These are phyloP conservation scores for Catharus bicknelli DNA, from an alignment of 2,113 vertebrate species.

Conservation along the genomic window DNA sequence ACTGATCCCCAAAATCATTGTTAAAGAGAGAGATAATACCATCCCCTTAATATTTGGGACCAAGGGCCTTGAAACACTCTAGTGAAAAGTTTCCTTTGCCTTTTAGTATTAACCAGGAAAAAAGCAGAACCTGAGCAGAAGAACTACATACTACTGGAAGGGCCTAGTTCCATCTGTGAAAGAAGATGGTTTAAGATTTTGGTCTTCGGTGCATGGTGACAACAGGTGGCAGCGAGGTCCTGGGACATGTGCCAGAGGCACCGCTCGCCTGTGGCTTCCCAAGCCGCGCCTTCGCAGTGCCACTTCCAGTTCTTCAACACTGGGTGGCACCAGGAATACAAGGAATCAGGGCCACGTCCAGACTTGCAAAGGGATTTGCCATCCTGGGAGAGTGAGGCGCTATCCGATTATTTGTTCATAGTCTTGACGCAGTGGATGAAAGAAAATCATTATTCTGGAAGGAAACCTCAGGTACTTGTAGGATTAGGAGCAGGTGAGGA, in stretches of 20 bases:
- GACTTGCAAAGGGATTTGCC: not conserved
- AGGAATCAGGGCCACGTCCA: not conserved
- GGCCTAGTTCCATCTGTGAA: not conserved
- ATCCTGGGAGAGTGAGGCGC: not conserved
- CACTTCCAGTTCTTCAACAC: constrained; percentile 1
- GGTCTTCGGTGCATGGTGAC: not conserved
- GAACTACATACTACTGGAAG: not conserved
- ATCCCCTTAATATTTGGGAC: not conserved
- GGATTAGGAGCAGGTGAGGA: not conserved
- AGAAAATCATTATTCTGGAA: not conserved
- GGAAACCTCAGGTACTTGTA: not conserved
- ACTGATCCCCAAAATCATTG: not conserved
- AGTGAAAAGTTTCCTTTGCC: not conserved
- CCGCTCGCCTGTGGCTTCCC: rapidly evolving
- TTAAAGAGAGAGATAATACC: not conserved
- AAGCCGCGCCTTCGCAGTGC: not conserved
- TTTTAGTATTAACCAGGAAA: not conserved
- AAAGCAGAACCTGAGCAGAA: not conserved
- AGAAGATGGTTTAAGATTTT: not conserved
- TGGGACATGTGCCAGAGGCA: rapidly evolving
- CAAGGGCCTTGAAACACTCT: not conserved
- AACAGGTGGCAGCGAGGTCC: rapidly evolving
- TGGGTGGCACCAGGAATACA: constrained; percentile 55
- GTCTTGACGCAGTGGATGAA: not conserved
- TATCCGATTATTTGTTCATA: not conserved